Evolutionary conservation across 2,888 invertebrate species (phyloP).

Genomic region (Copidosoma aretas): DNA sequence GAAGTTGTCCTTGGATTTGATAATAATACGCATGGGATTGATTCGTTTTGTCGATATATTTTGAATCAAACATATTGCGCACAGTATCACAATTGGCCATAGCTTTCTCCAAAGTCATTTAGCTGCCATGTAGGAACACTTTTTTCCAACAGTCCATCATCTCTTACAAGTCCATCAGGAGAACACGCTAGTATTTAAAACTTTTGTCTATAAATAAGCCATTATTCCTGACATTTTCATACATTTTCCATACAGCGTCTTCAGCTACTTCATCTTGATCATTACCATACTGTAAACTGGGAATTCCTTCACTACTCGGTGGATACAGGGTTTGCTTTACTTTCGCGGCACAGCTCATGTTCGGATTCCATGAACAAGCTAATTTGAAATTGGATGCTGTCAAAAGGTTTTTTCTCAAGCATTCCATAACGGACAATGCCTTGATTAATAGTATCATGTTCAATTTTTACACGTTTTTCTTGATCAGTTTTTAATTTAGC

Average conservation of each 20-base stretch:
- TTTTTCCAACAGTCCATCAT: slow-evolving; percentile 41
- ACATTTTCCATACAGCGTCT: slow-evolving; percentile 7
- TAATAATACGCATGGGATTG: slow-evolving; percentile 39
- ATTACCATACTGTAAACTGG: slow-evolving; percentile 28
- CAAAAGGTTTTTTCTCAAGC: too few species aligned
- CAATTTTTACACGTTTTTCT: too few species aligned
- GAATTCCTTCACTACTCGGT: not conserved
- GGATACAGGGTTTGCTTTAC: slow-evolving; percentile 36
- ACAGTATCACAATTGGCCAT: not conserved
- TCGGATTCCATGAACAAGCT: too few species aligned
- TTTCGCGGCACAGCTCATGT: not conserved
- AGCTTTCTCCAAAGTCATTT: slow-evolving; percentile 25
- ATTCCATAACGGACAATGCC: too few species aligned
- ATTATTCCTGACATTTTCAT: slow-evolving; percentile 19
- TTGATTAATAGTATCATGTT: too few species aligned
- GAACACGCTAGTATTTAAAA: slow-evolving; percentile 33
- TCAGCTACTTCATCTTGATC: slow-evolving; percentile 37
- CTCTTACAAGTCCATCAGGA: slow-evolving; percentile 40
- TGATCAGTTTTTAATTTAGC: too few species aligned
- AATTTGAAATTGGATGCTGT: too few species aligned
- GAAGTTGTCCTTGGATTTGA: slow-evolving; percentile 45
- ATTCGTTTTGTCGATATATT: slow-evolving; percentile 27
- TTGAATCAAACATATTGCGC: not conserved
- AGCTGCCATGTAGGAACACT: slow-evolving; percentile 24
- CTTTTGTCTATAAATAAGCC: slow-evolving; percentile 39